Evolutionary conservation across 2,113 vertebrate genomes (phyloP).

Genomic region (Lanius collurio): DNA sequence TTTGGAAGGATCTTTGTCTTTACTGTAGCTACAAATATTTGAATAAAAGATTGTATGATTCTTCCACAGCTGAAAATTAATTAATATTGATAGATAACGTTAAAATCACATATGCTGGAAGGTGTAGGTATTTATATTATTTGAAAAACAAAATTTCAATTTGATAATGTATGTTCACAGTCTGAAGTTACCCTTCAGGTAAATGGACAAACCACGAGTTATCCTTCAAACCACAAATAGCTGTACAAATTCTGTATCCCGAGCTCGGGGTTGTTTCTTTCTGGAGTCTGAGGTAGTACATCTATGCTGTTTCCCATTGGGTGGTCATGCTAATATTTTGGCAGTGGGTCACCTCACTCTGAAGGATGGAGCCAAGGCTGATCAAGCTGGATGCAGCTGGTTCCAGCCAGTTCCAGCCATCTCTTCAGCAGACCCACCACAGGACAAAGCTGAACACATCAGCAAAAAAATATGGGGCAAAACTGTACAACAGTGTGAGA

Average conservation of each 20-base stretch:
- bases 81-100: not conserved
- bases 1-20: not conserved
- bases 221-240: not conserved
- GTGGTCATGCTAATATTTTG: not conserved
- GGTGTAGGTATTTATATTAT: not conserved
- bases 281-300: not conserved
- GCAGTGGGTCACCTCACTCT: not conserved
- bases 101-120: not conserved
- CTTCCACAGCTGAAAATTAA: not conserved
- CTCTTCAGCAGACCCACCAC: not conserved
- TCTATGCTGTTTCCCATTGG: not conserved
- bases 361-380: not conserved
- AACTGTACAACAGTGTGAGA: not conserved
- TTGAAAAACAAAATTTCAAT: not conserved
- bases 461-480: rapidly evolving
- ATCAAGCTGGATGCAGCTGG: not conserved
- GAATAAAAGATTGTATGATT: not conserved
- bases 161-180: not conserved
- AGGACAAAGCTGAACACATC: not conserved
- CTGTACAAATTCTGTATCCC: not conserved
- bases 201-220: rapidly evolving
- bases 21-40: not conserved
- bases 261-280: not conserved
- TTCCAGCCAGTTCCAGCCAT: not conserved
- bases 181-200: not conserved